A percentile compares a stretch with the other conserved stretches of the same genome.
phyloP scores from a whole-genome alignment of 2,888 invertebrate species.

The Leucophora obtusa region DNA sequence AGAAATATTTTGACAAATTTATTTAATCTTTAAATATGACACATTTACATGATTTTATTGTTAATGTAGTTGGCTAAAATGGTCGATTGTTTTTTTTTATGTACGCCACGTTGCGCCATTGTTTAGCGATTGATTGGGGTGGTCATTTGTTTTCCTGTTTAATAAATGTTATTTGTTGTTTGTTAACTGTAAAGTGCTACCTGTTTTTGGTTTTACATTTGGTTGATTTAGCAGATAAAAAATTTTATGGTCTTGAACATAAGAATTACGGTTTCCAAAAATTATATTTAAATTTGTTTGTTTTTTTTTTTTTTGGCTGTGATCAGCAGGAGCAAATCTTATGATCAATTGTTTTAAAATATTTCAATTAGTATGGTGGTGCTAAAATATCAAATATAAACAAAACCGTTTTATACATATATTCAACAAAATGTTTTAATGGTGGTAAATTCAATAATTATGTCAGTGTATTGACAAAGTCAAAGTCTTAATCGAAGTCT shows the following conservation, averaged over 20 bases:
- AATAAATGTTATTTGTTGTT: not conserved
- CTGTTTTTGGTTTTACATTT: slow-evolving; percentile 4
- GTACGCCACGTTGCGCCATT: too few species aligned
- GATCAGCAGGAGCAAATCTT: not conserved
- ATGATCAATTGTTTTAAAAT: slow-evolving; percentile 31
- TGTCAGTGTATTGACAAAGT: too few species aligned
- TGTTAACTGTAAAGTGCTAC: slow-evolving; percentile 6
- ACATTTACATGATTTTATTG: slow-evolving; percentile 36
- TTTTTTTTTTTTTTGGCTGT: not conserved
- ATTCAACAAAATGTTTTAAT: not conserved
- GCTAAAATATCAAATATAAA: slow-evolving; percentile 1
- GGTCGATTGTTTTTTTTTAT: not conserved
- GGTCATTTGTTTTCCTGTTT: slow-evolving; percentile 1
- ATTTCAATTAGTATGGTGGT: slow-evolving; percentile 19
- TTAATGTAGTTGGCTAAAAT: slow-evolving; percentile 4
- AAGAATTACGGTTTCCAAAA: not conserved
- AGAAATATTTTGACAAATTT: slow-evolving; percentile 47
- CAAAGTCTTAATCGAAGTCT: too few species aligned
- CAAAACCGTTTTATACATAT: not conserved
- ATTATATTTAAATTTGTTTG: slow-evolving; percentile 16
- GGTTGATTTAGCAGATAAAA: too few species aligned
- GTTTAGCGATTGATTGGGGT: not conserved
- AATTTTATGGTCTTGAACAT: slow-evolving; percentile 33
- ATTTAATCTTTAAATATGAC: slow-evolving; percentile 46
- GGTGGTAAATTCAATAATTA: too few species aligned